phyloP scores from a whole-genome alignment of 2,888 invertebrate genomes.

The Rhopalosiphum nymphaeae region DNA sequence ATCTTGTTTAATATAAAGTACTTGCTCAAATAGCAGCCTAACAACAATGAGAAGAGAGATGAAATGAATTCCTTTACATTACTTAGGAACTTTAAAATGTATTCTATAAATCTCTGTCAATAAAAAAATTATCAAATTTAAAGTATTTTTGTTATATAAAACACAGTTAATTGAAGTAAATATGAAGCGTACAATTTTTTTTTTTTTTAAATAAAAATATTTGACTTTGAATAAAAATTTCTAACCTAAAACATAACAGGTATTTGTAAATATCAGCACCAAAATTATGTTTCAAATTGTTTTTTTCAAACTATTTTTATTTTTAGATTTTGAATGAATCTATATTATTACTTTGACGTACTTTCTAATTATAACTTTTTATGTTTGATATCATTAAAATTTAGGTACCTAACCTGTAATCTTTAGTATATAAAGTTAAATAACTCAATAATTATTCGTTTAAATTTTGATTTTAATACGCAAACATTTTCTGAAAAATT shows the following conservation, averaged over 20 bases:
- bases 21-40: neutral
- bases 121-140: neutral
- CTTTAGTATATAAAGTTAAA: too few species aligned
- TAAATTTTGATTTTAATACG: too few species aligned
- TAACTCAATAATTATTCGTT: too few species aligned
- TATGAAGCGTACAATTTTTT: neutral
- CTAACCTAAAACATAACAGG: neutral
- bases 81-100: neutral
- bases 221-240: neutral
- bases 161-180: neutral
- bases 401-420: too few species aligned
- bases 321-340: neutral
- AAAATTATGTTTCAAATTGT: neutral
- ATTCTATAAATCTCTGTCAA: neutral
- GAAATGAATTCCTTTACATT: neutral
- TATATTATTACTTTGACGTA: neutral
- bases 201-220: neutral
- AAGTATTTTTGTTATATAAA: neutral
- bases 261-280: neutral
- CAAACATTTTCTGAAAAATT: too few species aligned
- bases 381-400: neutral
- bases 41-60: neutral
- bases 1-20: neutral
- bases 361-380: neutral
- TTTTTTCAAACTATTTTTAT: neutral